Evolutionary conservation across 2,113 vertebrate genomes (phyloP), one percentile per base, ranked within the genome.

Genomic region (Pampusana beccarii): DNA sequence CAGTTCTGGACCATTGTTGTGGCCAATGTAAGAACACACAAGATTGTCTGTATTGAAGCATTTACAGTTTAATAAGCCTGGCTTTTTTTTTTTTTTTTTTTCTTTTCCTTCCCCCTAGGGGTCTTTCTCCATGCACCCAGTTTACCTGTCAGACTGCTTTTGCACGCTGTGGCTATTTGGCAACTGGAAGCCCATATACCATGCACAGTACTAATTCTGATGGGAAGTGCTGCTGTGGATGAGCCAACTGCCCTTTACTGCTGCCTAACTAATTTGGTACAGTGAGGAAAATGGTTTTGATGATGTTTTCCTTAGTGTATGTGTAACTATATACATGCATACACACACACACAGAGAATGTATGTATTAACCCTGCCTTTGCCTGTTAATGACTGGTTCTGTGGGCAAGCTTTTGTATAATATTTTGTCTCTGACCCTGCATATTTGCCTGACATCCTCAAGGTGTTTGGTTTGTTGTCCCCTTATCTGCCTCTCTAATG

Each of bases 71-170:
- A 83, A 75, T 70, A 86, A 88, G 44, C 44, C 44, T 46, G 44
- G 40, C 40, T 40, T 19, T 73, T 83, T 40, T 70, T 85, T 95
- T 87, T 40, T 89, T 57, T 1, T 10, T 16, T 58, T 14, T 25
- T 54, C 17, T 16, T 42, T 61, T 2, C 3, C 2, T n/a, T n/a
- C 6, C 3, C 38, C 38, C 15, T 24, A 0, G 20, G 4, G 5
- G 48, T 91, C n/a, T 62, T 85, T 71, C 33, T 56, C 26, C 19
- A 3, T 33, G 57, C 16, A 31, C 23, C 16, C 33, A 34, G 4
- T 73, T 79, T n/a, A 66, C n/a, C 44, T 92, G 23, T 71, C 54
- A 38, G 38, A 4, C 28, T 81, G 38, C 57, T 91, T 79, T 84
- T 87, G 65, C 12, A 64, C 12, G 21, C 28, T 34, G 16, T 73